A percentile compares a stretch with the other conserved stretches of the same genome.
These are phyloP conservation scores for Chironomus striatipennis DNA, from an alignment of 1,140 invertebrate genomes.

Conservation along the genomic window DNA sequence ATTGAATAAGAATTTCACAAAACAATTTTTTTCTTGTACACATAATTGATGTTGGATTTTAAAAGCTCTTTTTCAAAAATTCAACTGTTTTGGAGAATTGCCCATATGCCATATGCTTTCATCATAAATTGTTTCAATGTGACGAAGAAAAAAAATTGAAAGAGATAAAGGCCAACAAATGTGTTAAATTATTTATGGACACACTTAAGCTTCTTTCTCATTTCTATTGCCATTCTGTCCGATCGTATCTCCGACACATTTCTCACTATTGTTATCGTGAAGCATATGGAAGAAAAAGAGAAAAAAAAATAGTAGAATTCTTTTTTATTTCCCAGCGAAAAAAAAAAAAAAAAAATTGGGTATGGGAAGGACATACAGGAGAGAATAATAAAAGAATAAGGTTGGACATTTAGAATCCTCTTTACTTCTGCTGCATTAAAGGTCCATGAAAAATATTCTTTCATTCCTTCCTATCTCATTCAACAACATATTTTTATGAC, in stretches of 20 bases:
- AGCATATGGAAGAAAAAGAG: too few relatives aligned
- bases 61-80: too few relatives aligned
- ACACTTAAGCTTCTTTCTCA: constrained; percentile 1
- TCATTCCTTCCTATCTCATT: background rate
- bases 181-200: constrained; percentile 13
- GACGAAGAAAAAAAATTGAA: background rate
- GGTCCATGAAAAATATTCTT: too few relatives aligned
- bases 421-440: background rate
- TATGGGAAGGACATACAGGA: background rate
- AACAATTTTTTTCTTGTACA: too few relatives aligned
- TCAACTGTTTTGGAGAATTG: too few relatives aligned
- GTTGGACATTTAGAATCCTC: constrained; percentile 11
- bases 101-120: background rate
- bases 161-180: constrained; percentile 13
- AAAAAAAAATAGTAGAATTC: too few relatives aligned
- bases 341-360: background rate
- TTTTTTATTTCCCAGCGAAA: background rate
- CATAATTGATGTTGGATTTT: too few relatives aligned
- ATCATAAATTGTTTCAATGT: background rate
- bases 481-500: constrained; percentile 2
- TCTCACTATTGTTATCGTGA: too few relatives aligned
- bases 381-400: background rate
- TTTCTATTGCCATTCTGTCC: too few relatives aligned
- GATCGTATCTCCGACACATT: too few relatives aligned
- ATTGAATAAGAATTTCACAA: too few relatives aligned